A percentile compares a stretch with the other conserved stretches of the same genome.
Conservation (phyloP, 2,888 invertebrate species). For the Leucophenga montana region DNA sequence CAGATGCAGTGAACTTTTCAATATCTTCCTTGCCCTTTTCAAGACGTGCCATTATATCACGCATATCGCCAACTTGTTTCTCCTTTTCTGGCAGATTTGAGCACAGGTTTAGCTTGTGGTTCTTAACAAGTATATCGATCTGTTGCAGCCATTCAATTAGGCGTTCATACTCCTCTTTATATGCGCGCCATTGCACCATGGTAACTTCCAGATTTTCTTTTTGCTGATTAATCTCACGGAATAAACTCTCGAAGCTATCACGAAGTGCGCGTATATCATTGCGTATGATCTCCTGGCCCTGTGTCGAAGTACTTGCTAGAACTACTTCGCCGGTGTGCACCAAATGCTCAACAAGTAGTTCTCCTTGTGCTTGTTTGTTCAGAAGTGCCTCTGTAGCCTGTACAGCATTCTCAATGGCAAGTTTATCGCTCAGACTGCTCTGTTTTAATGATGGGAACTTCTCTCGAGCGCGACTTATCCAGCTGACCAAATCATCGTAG, state of each 20-base stretch:
- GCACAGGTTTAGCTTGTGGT: slow-evolving; percentile 87
- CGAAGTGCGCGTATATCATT: slow-evolving; percentile 89
- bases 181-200: slow-evolving; percentile 88
- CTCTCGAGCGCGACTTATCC: slow-evolving; percentile 90
- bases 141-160: slow-evolving; percentile 94
- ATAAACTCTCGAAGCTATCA: slow-evolving; percentile 88
- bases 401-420: slow-evolving; percentile 91
- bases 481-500: slow-evolving; percentile 89
- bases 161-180: slow-evolving; percentile 93
- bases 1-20: slow-evolving; percentile 86
- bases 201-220: slow-evolving; percentile 88
- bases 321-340: slow-evolving; percentile 91
- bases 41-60: slow-evolving; percentile 83
- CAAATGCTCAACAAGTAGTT: slow-evolving; percentile 87
- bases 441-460: slow-evolving; percentile 91
- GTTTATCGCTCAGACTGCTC: slow-evolving; percentile 86
- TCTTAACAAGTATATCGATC: slow-evolving; percentile 91
- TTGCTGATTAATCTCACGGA: slow-evolving; percentile 88
- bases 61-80: slow-evolving; percentile 87
- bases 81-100: slow-evolving; percentile 87
- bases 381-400: slow-evolving; percentile 88
- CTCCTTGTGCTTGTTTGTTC: slow-evolving; percentile 93
- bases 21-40: slow-evolving; percentile 87
- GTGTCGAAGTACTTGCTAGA: slow-evolving; percentile 85
- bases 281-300: slow-evolving; percentile 85